Percentiles rank a stretch among this genome's conserved stretches.
phyloP scores from a whole-genome alignment of 2,888 invertebrate genomes.

The Disparrhopalites patrizii region DNA sequence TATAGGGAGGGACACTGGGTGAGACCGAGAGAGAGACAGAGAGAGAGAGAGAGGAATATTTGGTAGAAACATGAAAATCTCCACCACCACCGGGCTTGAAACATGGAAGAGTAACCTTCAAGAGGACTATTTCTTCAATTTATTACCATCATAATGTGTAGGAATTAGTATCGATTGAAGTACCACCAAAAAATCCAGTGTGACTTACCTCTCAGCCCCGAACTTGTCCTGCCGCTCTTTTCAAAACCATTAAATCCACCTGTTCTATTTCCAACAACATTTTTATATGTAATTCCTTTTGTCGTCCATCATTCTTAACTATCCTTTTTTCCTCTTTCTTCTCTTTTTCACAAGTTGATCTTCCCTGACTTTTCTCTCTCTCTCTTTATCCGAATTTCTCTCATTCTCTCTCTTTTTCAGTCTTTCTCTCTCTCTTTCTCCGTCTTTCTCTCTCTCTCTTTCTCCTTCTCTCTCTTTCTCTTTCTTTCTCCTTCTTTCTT shows the following conservation, averaged over 20 bases:
- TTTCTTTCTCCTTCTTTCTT: not conserved
- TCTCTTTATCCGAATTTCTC: not conserved
- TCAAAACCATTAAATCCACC: constrained; percentile 17
- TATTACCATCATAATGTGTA: constrained; percentile 21
- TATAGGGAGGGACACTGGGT: not conserved
- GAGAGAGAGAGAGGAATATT: no score
- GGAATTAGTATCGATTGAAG: constrained; percentile 28
- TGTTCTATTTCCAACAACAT: constrained; percentile 11
- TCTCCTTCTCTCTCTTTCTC: not conserved
- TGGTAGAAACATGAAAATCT: no score
- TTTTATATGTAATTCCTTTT: not conserved
- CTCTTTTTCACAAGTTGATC: not conserved
- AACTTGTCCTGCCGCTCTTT: constrained; percentile 6
- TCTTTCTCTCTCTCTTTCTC: not conserved
- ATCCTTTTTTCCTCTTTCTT: not conserved
- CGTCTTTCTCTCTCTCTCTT: not conserved
- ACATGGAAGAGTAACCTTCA: constrained; percentile 15
- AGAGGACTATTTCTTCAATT: constrained; percentile 20
- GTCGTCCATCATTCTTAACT: not conserved
- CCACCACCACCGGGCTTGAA: constrained; percentile 10
- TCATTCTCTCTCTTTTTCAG: not conserved
- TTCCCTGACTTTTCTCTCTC: not conserved
- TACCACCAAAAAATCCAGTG: not conserved
- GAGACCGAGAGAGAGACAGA: no score
- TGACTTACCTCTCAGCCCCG: constrained; percentile 12